Evolutionary conservation across 2,113 vertebrate species (phyloP).

Genomic region (Xenotilapia flavipinnis): DNA sequence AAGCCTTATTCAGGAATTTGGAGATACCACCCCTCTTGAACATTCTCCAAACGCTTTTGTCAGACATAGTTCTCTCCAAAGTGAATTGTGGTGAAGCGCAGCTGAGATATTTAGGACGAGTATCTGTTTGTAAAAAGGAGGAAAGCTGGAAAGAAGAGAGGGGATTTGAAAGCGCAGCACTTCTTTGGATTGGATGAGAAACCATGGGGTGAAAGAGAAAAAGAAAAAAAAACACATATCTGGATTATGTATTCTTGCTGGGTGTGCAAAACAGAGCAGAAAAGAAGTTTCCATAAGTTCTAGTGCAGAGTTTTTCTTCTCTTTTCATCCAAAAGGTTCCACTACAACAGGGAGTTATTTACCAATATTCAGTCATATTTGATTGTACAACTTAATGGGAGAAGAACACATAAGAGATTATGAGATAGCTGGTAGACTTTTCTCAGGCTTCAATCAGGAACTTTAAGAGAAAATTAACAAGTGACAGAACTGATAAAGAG

Average conservation of each 20-base stretch:
- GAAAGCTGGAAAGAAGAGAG: conserved; percentile 31
- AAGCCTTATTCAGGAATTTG: not conserved
- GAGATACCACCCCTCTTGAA: not conserved
- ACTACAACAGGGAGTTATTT: not conserved
- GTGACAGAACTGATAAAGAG: not conserved
- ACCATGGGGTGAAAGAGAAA: conserved; percentile 9
- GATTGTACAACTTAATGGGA: not conserved
- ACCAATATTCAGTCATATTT: not conserved
- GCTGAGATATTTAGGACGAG: conserved; percentile 40
- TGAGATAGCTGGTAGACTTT: not conserved
- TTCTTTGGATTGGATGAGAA: conserved; percentile 52
- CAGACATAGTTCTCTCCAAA: conserved; percentile 16
- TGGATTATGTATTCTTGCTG: conserved; percentile 53
- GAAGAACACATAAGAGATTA: not conserved
- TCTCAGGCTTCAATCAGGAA: not conserved
- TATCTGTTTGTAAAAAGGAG: conserved; percentile 24
- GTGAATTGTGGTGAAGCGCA: conserved; percentile 7
- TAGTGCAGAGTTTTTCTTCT: not conserved
- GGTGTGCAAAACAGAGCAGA: conserved; percentile 41
- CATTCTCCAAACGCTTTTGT: conserved; percentile 9
- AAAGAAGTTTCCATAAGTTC: conserved; percentile 21
- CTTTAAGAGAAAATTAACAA: not conserved
- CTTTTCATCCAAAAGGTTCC: not conserved
- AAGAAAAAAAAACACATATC: not conserved
- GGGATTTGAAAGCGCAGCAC: conserved; percentile 58